Evolutionary conservation across 2,888 invertebrate species (phyloP).

Genomic region (Chloromyia formosa): DNA sequence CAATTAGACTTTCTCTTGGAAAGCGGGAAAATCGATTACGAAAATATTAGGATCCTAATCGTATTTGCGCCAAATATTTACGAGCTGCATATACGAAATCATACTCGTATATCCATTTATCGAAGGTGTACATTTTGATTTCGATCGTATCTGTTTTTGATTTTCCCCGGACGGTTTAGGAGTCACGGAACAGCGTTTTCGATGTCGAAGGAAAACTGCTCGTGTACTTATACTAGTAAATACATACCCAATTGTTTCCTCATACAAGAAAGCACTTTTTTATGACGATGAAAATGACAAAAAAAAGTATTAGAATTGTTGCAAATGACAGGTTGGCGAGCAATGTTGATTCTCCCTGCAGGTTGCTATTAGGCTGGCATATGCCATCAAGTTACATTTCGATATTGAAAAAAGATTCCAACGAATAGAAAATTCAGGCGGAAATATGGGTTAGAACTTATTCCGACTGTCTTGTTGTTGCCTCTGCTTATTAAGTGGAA

Average conservation of each 20-base stretch:
- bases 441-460: too few relatives aligned
- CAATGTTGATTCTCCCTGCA: background rate
- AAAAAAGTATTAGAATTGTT: background rate
- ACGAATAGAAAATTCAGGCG: too few relatives aligned
- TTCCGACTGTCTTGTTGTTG: too few relatives aligned
- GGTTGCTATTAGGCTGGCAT: background rate
- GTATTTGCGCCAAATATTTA: slow-evolving; percentile 13
- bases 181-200: background rate
- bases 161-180: background rate
- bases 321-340: slow-evolving; percentile 22
- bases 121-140: background rate
- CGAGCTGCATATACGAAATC: background rate
- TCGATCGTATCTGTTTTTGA: slow-evolving; percentile 8
- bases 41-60: background rate
- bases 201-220: background rate
- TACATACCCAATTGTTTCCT: too few relatives aligned
- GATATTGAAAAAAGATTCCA: too few relatives aligned
- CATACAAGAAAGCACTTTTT: too few relatives aligned
- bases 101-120: background rate
- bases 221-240: too few relatives aligned
- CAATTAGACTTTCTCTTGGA: background rate
- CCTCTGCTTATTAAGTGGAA: too few relatives aligned
- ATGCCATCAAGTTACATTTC: background rate
- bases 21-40: slow-evolving; percentile 15
- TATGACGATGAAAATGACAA: background rate